These are phyloP conservation scores for Neogale vison DNA, from an alignment of 2,113 vertebrate genomes.

Conservation along the genomic window DNA sequence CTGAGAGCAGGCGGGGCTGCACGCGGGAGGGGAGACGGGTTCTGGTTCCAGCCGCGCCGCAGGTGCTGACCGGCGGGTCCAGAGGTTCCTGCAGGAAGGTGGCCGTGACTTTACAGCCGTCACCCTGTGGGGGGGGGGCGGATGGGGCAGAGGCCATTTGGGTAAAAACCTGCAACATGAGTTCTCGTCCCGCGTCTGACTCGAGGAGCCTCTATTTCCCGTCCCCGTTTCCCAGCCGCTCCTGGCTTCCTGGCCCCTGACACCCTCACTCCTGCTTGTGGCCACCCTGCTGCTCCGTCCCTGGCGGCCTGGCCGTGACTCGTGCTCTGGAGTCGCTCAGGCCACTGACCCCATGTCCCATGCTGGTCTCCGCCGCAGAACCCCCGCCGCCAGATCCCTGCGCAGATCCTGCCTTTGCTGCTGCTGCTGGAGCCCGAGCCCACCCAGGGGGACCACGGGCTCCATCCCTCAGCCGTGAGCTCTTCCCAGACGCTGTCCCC, in stretches of 20 bases:
- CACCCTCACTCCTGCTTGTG: accelerated
- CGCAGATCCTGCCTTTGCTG: accelerated
- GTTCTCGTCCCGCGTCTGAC: accelerated
- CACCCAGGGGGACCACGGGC: accelerated
- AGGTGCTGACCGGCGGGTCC: accelerated
- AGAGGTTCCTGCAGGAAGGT: accelerated
- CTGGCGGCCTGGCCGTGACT: too few species aligned
- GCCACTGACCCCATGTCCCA: accelerated
- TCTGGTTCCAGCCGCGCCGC: accelerated
- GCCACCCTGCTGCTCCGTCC: neutral
- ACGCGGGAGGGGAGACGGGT: accelerated
- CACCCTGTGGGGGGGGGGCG: neutral
- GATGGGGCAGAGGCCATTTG: accelerated
- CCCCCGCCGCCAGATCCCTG: neutral
- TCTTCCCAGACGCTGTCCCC: too few species aligned
- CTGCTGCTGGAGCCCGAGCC: accelerated
- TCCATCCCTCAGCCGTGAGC: accelerated
- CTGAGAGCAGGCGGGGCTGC: accelerated
- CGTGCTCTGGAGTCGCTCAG: accelerated
- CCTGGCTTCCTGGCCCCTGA: accelerated
- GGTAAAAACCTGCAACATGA: accelerated
- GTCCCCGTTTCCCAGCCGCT: accelerated
- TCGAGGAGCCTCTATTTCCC: neutral
- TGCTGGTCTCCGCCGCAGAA: accelerated
- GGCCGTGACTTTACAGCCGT: accelerated